Evolutionary conservation across 2,888 invertebrate genomes (phyloP), one percentile per base, ranked within the genome.

Genomic region (Thalpophila matura): DNA sequence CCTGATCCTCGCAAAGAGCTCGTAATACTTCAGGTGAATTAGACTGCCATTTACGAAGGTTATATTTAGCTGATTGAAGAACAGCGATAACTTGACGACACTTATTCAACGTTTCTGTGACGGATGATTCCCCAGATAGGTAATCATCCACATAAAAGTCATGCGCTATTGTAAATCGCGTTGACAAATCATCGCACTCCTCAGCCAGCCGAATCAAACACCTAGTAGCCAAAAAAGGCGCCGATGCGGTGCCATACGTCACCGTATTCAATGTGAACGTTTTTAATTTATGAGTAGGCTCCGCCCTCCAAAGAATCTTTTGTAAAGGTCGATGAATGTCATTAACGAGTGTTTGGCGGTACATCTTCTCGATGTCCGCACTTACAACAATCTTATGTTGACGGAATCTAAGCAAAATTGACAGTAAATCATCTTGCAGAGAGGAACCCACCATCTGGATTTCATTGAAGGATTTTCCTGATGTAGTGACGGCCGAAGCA

Each of bases 261-360:
- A n/a, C n/a, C n/a, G n/a, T n/a, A 33, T 46, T 31, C 1, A 31
- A 33, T 1, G 46, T 46, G 3, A 33, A 46, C 1, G 20, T 22
- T 3, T 46, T 46, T 22, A 46, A 22, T 1, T 12, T 31, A 33
- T 46, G 33, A n/a, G 20, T 22, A 0, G 46, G 22, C 1, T 46
- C 46, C 1, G 18, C 16, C 7, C 50, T 37, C 50, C 50, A 50
- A 18, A 50, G 6, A 38, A 50, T 50, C 9, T 40, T 38, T 50
- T 50, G 50, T 29, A 50, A 20, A 6, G 50, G 37, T 2, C 27
- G 5, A n/a, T 27, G n/a, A 29, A 5, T 5, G 10, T 20, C 50
- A n/a, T n/a, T 6, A 2, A 50, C 3, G 1, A 1, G 18, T 18
- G 38, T 50, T 5, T 18, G 18, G 7, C 29, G n/a, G 12, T 33